Conservation (phyloP, 2,797 vertebrate genomes). For the Bucorvus abyssinicus region DNA sequence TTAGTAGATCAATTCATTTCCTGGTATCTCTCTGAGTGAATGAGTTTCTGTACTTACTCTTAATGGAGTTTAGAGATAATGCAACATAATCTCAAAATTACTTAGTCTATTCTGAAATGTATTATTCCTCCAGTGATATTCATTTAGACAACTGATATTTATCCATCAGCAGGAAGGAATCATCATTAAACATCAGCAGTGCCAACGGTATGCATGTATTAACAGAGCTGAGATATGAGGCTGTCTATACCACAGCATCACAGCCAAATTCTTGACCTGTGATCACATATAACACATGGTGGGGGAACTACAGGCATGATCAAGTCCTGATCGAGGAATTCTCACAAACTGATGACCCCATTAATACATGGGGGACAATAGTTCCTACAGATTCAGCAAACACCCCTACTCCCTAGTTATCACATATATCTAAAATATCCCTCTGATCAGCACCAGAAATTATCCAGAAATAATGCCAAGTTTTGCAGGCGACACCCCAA, state of each 20-base stretch:
- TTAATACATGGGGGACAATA: not conserved
- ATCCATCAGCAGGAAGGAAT: not conserved
- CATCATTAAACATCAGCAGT: not conserved
- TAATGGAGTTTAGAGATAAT: not conserved
- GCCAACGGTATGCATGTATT: not conserved
- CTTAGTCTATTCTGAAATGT: not conserved
- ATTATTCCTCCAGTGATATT: not conserved
- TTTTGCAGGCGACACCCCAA: not conserved
- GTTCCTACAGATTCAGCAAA: not conserved
- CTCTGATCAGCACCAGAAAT: not conserved
- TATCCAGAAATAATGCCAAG: not conserved
- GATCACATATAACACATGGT: not conserved
- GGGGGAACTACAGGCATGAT: not conserved
- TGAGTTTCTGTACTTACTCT: not conserved
- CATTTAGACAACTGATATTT: not conserved
- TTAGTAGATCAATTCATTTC: not conserved
- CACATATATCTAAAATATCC: not conserved
- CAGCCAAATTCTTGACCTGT: not conserved
- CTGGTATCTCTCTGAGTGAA: not conserved
- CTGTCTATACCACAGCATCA: not conserved
- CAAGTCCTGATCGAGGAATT: not conserved
- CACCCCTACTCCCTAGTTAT: not conserved
- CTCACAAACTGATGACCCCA: not conserved
- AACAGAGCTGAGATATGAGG: not conserved
- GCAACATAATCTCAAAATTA: not conserved